These are phyloP conservation scores for Sinopyrophorus schimmeli DNA, from an alignment of 2,888 invertebrate genomes.

Conservation along the genomic window DNA sequence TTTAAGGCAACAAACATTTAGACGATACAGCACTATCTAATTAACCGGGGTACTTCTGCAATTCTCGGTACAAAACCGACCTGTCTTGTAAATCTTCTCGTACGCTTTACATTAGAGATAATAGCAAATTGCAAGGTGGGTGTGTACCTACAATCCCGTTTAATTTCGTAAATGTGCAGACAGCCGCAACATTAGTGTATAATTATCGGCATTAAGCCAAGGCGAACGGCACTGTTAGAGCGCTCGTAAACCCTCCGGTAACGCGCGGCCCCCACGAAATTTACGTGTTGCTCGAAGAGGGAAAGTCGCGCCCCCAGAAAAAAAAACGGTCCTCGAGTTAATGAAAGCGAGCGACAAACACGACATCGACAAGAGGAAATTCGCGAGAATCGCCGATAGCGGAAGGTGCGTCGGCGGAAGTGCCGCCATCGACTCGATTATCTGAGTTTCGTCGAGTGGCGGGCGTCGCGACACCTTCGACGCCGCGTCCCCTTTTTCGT, in stretches of 20 bases:
- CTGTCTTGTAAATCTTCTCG: constrained; percentile 16
- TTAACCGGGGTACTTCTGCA: too few relatives aligned
- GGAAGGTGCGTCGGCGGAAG: constrained; percentile 31
- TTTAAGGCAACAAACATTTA: too few relatives aligned
- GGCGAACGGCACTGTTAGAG: constrained; percentile 25
- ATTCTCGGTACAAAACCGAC: constrained; percentile 3
- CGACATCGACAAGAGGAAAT: constrained; percentile 34
- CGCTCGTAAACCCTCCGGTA: constrained; percentile 19
- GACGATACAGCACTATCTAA: too few relatives aligned
- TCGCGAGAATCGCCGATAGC: constrained; percentile 30
- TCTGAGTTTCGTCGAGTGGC: constrained; percentile 23
- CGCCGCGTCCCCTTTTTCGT: too few relatives aligned
- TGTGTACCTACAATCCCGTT: constrained; percentile 18
- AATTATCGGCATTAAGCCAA: constrained; percentile 26
- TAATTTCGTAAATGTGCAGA: constrained; percentile 28
- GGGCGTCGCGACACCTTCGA: too few relatives aligned
- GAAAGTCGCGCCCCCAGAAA: too few relatives aligned
- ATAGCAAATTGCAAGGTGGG: constrained; percentile 26
- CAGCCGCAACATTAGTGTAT: constrained; percentile 23
- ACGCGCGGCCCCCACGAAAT: too few relatives aligned
- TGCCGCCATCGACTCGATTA: constrained; percentile 31
- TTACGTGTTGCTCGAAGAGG: too few relatives aligned
- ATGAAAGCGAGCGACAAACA: too few relatives aligned
- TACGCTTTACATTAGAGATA: constrained; percentile 20
- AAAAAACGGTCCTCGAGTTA: too few relatives aligned